Evolutionary conservation across 2,888 invertebrate species (phyloP).

Genomic region (Epinotia ramella): DNA sequence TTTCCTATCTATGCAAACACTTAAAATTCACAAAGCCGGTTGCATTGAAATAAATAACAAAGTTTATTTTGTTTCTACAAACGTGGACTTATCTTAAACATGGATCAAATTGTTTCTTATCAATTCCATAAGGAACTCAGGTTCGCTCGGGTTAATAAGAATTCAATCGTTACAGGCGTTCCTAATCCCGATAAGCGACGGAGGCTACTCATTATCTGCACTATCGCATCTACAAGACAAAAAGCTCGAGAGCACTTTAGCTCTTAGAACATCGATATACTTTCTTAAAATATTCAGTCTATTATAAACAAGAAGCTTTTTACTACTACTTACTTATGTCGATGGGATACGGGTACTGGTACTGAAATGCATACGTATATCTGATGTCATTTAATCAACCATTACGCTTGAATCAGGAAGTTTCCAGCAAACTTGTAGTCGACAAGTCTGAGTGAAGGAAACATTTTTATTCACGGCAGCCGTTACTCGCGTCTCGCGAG

Average conservation of each 20-base stretch:
- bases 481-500: conserved; percentile 54
- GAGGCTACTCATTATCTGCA: conserved; percentile 68
- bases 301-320: not conserved
- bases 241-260: conserved; percentile 24
- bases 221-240: conserved; percentile 60
- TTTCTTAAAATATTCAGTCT: conserved; percentile 7
- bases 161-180: conserved; percentile 56
- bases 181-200: conserved; percentile 70
- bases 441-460: conserved; percentile 45
- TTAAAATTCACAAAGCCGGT: conserved; percentile 61
- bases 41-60: conserved; percentile 56
- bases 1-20: conserved; percentile 8
- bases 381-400: conserved; percentile 17
- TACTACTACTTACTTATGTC: not conserved
- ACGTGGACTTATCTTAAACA: conserved; percentile 43
- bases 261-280: not conserved
- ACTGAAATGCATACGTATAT: conserved; percentile 3
- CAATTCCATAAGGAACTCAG: conserved; percentile 43
- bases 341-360: not conserved
- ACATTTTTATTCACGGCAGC: conserved; percentile 61
- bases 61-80: conserved; percentile 37
- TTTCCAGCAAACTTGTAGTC: conserved; percentile 38
- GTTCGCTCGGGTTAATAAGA: conserved; percentile 46
- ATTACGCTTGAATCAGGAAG: conserved; percentile 16
- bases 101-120: conserved; percentile 46